Conservation (phyloP, 1,140 invertebrate genomes). For the Bicyclus anynana region DNA sequence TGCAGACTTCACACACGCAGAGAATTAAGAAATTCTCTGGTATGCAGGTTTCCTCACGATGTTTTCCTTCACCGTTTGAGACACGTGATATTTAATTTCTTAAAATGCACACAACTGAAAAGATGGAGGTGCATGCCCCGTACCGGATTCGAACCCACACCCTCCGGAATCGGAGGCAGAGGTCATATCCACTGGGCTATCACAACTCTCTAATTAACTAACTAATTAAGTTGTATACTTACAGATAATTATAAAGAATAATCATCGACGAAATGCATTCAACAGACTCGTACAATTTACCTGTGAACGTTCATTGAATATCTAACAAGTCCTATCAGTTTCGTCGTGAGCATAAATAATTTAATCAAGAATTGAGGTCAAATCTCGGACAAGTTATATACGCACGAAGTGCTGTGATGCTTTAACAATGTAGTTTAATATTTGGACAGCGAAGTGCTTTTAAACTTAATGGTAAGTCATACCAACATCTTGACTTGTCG, state of each 20-base stretch:
- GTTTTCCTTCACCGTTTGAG: no score
- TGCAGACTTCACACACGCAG: no score
- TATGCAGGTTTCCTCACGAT: no score
- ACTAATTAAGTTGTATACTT: neutral
- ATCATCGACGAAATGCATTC: neutral
- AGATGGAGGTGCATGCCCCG: no score
- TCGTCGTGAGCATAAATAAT: constrained; percentile 56
- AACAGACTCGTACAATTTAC: constrained; percentile 10
- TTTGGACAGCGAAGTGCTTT: constrained; percentile 30
- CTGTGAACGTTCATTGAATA: constrained; percentile 38
- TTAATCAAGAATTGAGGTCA: constrained; percentile 64
- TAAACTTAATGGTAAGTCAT: neutral
- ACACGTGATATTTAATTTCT: no score
- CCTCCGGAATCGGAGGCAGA: no score
- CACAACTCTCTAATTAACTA: no score
- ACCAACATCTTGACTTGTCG: neutral
- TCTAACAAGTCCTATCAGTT: constrained; percentile 43
- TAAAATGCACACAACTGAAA: no score
- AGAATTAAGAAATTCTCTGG: no score
- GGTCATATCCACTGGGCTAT: no score
- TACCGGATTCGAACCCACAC: no score
- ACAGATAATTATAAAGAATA: neutral
- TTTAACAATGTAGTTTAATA: constrained; percentile 55
- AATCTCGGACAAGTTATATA: constrained; percentile 51
- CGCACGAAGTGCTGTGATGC: constrained; percentile 43